Conservation (phyloP, 2,113 vertebrate species). For the Globicephala melas region DNA sequence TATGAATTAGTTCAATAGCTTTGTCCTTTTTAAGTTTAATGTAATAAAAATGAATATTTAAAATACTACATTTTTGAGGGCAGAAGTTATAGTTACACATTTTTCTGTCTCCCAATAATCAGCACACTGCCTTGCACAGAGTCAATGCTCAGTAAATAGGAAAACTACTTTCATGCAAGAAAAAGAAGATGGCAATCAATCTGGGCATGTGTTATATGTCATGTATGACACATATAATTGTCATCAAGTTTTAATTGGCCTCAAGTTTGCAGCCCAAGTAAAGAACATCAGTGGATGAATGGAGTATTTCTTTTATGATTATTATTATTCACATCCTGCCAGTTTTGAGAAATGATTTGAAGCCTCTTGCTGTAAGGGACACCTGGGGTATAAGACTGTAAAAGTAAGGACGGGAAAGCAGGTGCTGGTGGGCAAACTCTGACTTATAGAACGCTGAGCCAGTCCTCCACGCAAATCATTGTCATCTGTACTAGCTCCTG, state of each 20-base stretch:
- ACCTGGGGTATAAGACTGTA: neutral
- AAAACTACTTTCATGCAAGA: neutral
- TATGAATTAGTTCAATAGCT: neutral
- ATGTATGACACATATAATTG: neutral
- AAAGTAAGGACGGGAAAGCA: neutral
- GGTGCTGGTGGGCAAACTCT: neutral
- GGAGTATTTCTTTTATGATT: neutral
- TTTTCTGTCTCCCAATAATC: neutral
- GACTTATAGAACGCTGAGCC: fast-evolving
- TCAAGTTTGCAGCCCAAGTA: neutral
- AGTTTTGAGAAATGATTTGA: neutral
- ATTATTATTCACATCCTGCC: neutral
- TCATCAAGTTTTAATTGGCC: neutral
- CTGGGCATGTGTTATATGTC: neutral
- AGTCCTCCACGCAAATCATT: neutral
- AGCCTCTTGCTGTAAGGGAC: neutral
- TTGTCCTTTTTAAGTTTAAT: neutral
- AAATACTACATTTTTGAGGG: neutral
- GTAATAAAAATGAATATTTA: neutral
- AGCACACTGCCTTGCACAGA: neutral
- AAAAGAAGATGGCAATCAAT: neutral
- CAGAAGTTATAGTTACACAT: neutral
- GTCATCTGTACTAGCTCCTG: too few species aligned
- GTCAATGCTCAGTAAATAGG: neutral
- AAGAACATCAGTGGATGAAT: neutral